Conservation (phyloP, 2,113 vertebrate genomes). For the chimpanzee (Pan troglodytes) region NHGRI_mPanTro3-v2.1_pri NC_072419.2:7770501-7771000, state of each 20-base stretch:
- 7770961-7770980: not conserved
- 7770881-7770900: not conserved
- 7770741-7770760: not conserved
- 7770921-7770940: not conserved
- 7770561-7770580: not conserved
- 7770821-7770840: not conserved
- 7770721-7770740: not conserved
- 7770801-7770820: not conserved
- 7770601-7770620: not conserved
- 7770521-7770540: not conserved
- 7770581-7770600: not conserved
- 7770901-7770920: not conserved
- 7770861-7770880: not conserved
- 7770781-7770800: not conserved
- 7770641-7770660: not conserved
- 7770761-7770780: not conserved
- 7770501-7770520: not conserved
- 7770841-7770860: constrained; percentile 23
- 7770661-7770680: not conserved
- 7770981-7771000: not conserved
- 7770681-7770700: not conserved
- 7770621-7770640: not conserved
- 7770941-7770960: not conserved
- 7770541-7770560: not conserved
- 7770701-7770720: not conserved